Base-by-base conservation (phyloP, 2,888 invertebrate species). In the Polydrusus pterygomalis region DNA sequence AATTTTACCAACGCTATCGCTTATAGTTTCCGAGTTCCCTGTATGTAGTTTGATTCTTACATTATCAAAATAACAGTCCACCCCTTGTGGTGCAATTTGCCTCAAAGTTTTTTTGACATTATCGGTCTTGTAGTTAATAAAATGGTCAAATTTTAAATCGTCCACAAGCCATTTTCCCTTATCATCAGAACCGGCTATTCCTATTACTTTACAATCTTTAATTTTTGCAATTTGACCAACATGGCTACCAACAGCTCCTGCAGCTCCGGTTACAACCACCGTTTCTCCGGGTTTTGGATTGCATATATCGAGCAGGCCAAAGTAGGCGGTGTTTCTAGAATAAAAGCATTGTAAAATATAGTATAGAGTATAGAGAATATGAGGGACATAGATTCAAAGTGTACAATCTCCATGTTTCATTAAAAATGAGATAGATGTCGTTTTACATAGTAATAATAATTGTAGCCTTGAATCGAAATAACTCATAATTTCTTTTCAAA, bases 11-110 rank as follows among this genome's bases (percentile, higher is more conserved):
- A n/a, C n/a, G n/a, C n/a, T n/a, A n/a, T n/a, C n/a, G n/a, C n/a
- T n/a, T n/a, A n/a, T n/a, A n/a, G n/a, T n/a, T n/a, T n/a, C n/a
- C n/a, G n/a, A n/a, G n/a, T n/a, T 25, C 1, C 5, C 2, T 20
- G 11, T 43, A 51, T 51, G 18, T 51, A 8, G 13, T 51, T 51
- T 25, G 17, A 5, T 45, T 11, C 74, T 75, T 87, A 94, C 94
- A 86, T 94, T 95, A 84, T 95, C 95, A 84, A 94, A 95, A 82
- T 93, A 95, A 82, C 93, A 92, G 83, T 95, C 93, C 0, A 95
- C 87, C 2, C 94, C 94, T n/a, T 92, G 87, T 0, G 94, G 93
- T 10, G 93, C 93, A 68, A 87, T 88, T 85, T 91, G 87, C 78
- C 89, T 90, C 13, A 95, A 87, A 45, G 89, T 90, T 62, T 88